Conservation (phyloP, 2,113 vertebrate species). For the Erpornis zantholeuca region DNA sequence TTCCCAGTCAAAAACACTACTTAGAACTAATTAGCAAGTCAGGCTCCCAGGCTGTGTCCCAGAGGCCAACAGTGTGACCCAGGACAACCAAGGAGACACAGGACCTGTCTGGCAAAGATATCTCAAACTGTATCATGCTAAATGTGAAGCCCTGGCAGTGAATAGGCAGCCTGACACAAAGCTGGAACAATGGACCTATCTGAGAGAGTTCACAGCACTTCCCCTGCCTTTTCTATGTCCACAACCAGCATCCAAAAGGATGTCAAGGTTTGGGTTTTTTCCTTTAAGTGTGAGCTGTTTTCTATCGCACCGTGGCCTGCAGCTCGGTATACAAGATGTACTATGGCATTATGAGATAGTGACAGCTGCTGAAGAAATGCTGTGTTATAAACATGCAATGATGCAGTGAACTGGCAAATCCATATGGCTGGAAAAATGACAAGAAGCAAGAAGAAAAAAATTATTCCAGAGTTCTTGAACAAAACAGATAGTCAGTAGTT, state of each 20-base stretch:
- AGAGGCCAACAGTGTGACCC: neutral
- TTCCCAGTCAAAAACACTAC: neutral
- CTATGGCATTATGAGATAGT: constrained; percentile 59
- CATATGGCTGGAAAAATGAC: constrained; percentile 63
- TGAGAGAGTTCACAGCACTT: neutral
- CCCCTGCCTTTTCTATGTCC: neutral
- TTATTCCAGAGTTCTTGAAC: neutral
- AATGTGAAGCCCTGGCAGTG: neutral
- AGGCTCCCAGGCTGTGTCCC: constrained; percentile 18
- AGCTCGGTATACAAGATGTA: constrained; percentile 29
- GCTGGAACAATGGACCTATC: neutral
- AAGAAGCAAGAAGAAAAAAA: neutral
- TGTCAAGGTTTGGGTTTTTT: neutral
- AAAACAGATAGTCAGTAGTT: neutral
- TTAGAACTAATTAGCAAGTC: neutral
- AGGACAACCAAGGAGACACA: constrained; percentile 13
- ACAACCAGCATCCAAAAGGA: neutral
- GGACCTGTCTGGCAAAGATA: neutral
- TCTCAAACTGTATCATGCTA: neutral
- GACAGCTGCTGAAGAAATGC: constrained; percentile 73
- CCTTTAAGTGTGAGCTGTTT: constrained; percentile 45
- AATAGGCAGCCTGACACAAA: neutral
- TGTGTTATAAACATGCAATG: constrained; percentile 67
- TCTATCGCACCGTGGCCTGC: constrained; percentile 41
- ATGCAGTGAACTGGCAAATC: constrained; percentile 73